These are phyloP conservation scores for Leucopsar rothschildi DNA, from an alignment of 2,113 vertebrate species.

Conservation along the genomic window DNA sequence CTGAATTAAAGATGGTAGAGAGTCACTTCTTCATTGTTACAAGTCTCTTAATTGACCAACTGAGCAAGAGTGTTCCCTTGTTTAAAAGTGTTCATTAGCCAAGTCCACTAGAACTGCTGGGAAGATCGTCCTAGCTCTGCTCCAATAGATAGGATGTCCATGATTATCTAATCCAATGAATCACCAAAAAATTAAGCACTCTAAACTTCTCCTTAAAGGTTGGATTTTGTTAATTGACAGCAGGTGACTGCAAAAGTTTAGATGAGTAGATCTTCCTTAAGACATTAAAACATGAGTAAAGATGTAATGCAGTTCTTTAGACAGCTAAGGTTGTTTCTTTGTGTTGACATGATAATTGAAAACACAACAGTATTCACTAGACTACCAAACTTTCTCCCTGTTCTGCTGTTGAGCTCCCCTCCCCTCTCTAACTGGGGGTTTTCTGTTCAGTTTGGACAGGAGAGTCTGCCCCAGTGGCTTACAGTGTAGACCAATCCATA, in stretches of 20 bases:
- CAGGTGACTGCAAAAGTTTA: background rate
- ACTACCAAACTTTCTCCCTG: background rate
- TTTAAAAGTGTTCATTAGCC: background rate
- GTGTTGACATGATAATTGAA: background rate
- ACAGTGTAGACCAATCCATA: rapidly evolving
- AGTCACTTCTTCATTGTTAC: background rate
- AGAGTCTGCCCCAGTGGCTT: background rate
- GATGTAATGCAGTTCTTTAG: background rate
- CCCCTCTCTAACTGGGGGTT: rapidly evolving
- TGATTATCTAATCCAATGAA: background rate
- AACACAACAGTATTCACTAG: background rate
- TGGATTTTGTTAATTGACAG: background rate
- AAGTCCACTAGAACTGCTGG: background rate
- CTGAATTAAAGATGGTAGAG: background rate
- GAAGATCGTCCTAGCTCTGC: background rate
- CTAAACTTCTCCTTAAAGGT: background rate
- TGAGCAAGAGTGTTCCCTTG: background rate
- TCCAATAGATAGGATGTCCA: background rate
- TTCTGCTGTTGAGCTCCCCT: background rate
- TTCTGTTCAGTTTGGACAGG: background rate
- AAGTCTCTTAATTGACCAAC: background rate
- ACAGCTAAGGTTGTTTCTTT: background rate
- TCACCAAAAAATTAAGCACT: background rate
- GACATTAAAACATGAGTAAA: background rate
- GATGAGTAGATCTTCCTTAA: background rate